Conservation (phyloP, 2,113 vertebrate species). For the Myanophis thanlyinensis region DNA sequence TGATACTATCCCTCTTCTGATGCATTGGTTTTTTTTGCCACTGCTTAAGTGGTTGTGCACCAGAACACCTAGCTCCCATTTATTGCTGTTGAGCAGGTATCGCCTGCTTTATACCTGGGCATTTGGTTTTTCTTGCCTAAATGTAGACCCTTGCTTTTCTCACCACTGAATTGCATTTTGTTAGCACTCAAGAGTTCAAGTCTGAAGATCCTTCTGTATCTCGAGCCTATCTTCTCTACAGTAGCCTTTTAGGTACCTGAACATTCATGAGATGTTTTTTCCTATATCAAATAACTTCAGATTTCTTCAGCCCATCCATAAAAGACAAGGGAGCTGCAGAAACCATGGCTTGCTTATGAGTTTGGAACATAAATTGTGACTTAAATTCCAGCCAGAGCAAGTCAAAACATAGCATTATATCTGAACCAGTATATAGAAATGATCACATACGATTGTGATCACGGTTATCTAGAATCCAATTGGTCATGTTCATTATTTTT, state of each 20-base stretch:
- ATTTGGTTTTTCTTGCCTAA: not conserved
- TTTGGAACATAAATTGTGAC: not conserved
- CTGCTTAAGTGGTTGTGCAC: not conserved
- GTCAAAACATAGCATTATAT: not conserved
- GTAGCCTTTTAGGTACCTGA: not conserved
- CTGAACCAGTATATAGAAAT: not conserved
- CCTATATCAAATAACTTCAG: not conserved
- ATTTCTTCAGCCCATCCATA: not conserved
- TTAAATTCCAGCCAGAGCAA: not conserved
- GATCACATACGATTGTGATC: not conserved
- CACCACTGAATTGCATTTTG: not conserved
- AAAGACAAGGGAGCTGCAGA: not conserved
- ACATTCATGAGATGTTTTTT: not conserved
- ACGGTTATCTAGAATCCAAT: not conserved
- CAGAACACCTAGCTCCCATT: not conserved
- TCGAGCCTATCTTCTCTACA: not conserved
- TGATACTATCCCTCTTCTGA: not conserved
- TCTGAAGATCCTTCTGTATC: too few relatives aligned
- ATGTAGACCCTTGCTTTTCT: not conserved
- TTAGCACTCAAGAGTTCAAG: too few relatives aligned
- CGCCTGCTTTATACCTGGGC: not conserved
- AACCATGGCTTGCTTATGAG: not conserved
- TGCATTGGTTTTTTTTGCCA: not conserved
- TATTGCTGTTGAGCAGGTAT: not conserved
- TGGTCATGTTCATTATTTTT: not conserved